These are phyloP conservation scores for Diloba caeruleocephala DNA, from an alignment of 2,888 invertebrate genomes.

Conservation along the genomic window DNA sequence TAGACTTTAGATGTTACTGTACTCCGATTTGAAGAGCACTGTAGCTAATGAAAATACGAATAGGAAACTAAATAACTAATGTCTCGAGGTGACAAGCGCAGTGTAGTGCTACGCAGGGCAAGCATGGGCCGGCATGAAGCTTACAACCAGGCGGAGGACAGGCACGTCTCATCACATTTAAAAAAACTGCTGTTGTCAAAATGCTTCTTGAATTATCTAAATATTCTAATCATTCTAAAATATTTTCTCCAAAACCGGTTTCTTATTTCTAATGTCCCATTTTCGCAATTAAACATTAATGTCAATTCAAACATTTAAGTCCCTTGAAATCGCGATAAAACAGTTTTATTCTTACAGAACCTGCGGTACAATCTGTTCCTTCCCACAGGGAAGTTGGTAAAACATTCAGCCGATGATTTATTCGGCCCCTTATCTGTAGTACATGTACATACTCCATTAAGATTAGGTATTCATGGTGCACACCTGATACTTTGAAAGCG, in stretches of 20 bases:
- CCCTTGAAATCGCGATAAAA: constrained; percentile 55
- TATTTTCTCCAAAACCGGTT: background rate
- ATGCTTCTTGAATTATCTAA: background rate
- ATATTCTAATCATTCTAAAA: background rate
- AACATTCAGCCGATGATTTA: constrained; percentile 84
- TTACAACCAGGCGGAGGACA: too few relatives aligned
- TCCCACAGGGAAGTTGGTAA: constrained; percentile 82
- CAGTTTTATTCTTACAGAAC: constrained; percentile 51
- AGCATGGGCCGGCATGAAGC: too few relatives aligned
- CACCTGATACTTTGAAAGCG: constrained; percentile 84
- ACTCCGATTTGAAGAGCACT: too few relatives aligned
- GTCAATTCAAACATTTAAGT: constrained; percentile 58
- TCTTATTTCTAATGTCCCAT: constrained; percentile 28
- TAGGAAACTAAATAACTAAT: too few relatives aligned
- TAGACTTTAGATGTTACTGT: too few relatives aligned
- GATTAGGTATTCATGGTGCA: constrained; percentile 86
- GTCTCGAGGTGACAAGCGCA: too few relatives aligned
- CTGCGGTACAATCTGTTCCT: constrained; percentile 76
- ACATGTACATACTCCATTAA: constrained; percentile 81
- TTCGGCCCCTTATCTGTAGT: constrained; percentile 76
- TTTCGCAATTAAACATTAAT: constrained; percentile 56
- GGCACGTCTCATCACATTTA: too few relatives aligned
- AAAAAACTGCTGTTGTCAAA: too few relatives aligned
- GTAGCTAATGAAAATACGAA: too few relatives aligned
- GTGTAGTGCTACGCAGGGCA: too few relatives aligned